A percentile compares a stretch with the other conserved stretches of the same genome.
Evolutionary conservation across 2,888 invertebrate species (phyloP).

Genomic region (Drosophila algonquin): DNA sequence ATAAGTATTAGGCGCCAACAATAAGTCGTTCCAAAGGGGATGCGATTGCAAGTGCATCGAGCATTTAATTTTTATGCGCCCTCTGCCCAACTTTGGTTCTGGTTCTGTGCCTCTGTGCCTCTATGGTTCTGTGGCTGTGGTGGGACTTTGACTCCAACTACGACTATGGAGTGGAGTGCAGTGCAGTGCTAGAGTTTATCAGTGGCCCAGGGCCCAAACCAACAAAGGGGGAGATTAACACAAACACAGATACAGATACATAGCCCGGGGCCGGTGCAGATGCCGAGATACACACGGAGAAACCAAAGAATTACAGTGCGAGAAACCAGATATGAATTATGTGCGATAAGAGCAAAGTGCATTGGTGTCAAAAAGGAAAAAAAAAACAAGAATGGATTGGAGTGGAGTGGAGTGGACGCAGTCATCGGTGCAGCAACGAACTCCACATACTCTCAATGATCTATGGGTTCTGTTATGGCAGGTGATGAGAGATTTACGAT

Average conservation of each 20-base stretch:
- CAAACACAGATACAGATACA: conserved; percentile 17
- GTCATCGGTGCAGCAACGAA: conserved; percentile 5
- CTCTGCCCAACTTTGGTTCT: not conserved
- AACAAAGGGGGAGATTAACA: conserved; percentile 59
- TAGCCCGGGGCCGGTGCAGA: not conserved
- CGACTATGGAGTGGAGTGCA: conserved; percentile 1
- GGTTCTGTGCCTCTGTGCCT: not conserved
- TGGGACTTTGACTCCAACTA: too few relatives aligned
- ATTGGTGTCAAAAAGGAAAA: conserved; percentile 67
- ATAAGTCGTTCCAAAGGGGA: conserved; percentile 20
- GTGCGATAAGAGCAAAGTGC: conserved; percentile 74
- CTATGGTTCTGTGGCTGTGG: not conserved
- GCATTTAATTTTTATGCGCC: conserved; percentile 66
- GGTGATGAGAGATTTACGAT: conserved; percentile 16
- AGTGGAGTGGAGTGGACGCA: conserved; percentile 3
- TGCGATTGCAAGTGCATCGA: conserved; percentile 54
- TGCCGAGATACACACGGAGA: not conserved
- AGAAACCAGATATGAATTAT: conserved; percentile 76
- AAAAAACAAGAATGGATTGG: conserved; percentile 40
- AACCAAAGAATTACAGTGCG: conserved; percentile 37
- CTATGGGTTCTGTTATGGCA: not conserved
- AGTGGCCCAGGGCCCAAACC: conserved; percentile 29
- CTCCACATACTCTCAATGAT: conserved; percentile 38
- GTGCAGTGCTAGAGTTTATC: conserved; percentile 52
- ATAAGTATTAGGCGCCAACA: conserved; percentile 61